Percentiles rank a stretch among this genome's conserved stretches.
Conservation (phyloP, 2,113 vertebrate species). For the Indri indri region DNA sequence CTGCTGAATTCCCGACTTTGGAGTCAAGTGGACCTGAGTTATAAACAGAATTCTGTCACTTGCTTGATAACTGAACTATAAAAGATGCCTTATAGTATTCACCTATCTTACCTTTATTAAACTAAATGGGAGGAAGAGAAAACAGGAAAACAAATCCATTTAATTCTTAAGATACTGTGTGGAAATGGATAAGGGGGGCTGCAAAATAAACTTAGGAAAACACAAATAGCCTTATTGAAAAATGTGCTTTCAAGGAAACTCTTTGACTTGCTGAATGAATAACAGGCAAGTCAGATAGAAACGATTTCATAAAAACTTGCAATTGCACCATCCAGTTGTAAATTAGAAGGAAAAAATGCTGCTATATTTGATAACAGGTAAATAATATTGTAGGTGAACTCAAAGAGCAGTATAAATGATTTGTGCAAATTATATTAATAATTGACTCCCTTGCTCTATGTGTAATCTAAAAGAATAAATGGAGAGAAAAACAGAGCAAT, state of each 20-base stretch:
- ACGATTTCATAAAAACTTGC: slow-evolving; percentile 6
- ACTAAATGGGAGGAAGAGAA: background rate
- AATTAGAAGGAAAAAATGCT: background rate
- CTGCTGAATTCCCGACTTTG: background rate
- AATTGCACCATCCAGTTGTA: background rate
- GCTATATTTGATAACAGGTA: background rate
- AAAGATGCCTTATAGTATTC: background rate
- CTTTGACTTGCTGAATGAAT: background rate
- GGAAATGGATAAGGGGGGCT: background rate
- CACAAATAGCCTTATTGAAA: background rate
- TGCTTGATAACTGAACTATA: background rate
- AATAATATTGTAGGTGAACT: background rate
- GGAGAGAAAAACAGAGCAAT: slow-evolving; percentile 26
- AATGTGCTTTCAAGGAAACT: background rate
- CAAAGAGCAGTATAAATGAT: background rate
- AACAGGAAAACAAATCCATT: background rate
- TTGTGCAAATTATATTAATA: slow-evolving; percentile 42
- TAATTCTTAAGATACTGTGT: background rate
- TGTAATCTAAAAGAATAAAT: background rate
- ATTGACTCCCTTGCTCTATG: background rate
- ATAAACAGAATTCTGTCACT: background rate
- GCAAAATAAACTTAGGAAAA: background rate
- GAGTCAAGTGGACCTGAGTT: background rate
- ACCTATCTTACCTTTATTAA: background rate
- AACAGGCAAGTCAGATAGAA: background rate